Percentiles rank a stretch among this genome's conserved stretches.
Conservation (phyloP, 92 coral and sea anemone genomes). For the Phymanthus crucifer region DNA sequence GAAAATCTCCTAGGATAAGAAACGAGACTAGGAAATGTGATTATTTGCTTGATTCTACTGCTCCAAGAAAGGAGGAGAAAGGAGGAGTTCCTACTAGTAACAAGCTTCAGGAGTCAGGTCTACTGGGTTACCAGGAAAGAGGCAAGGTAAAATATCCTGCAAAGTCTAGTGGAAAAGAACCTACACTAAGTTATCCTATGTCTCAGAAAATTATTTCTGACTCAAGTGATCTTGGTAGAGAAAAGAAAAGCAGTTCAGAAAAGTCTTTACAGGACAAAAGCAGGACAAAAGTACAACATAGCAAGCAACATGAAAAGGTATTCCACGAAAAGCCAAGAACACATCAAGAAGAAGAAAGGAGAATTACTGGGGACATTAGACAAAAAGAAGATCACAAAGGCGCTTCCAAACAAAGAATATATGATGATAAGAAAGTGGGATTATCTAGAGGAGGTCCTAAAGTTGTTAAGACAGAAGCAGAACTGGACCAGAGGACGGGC, state of each 20-base stretch:
- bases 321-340: neutral
- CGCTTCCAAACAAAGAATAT: neutral
- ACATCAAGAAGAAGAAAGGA: neutral
- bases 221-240: neutral
- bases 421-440: neutral
- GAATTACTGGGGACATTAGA: neutral
- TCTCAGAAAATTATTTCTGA: neutral
- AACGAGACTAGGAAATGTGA: neutral
- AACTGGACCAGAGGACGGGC: constrained; percentile 4
- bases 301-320: neutral
- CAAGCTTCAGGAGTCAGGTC: neutral
- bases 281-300: neutral
- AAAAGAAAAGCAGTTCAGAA: neutral
- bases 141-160: neutral
- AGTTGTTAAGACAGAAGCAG: neutral
- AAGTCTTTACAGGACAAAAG: neutral
- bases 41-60: neutral
- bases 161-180: neutral
- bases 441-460: neutral
- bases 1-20: constrained; percentile 5
- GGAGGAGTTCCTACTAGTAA: neutral
- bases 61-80: neutral
- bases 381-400: neutral
- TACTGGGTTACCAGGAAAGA: neutral
- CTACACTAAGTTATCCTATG: neutral